Evolutionary conservation across 1,140 invertebrate species (phyloP), one percentile per base, ranked within the genome.

Genomic region (Drosophila repletoides): DNA sequence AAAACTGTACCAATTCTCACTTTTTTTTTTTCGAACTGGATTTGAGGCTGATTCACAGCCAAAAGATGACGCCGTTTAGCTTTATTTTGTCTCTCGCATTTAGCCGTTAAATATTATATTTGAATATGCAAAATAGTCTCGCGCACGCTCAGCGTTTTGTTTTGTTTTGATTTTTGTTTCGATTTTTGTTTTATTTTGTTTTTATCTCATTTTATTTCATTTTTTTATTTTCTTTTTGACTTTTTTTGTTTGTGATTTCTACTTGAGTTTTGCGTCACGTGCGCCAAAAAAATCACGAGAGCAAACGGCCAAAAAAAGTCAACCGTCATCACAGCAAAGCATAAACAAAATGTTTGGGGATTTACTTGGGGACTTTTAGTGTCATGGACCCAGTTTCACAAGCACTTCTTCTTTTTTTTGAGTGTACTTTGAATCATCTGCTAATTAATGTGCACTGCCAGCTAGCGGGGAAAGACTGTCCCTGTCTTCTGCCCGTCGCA

Each of bases 121-220:
- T 59, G 56, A 84, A 79, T 84, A 83, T 83, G 77, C 77, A 60
- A 83, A 81, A 83, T 79, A 83, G 77, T 66, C 58, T 31, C 59
- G 52, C 74, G 74, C 53, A 22, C 45, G 43, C 26, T 17, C 6
- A 5, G 14, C 26, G 7, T 17, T 53, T 29, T 53, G 24, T 31
- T 31, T 61, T 49, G 26, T 10, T 41, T 41, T 3, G 21, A 12
- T 21, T 33, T 24, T 33, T 34, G n/a, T n/a, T n/a, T n/a, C n/a
- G n/a, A n/a, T 4, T 28, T 28, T n/a, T 24, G 10, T 14, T 26
- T 43, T 19, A 19, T 48, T 48, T 33, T 10, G 17, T 31, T 5
- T 40, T 40, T 38, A 26, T 26, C 24, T 4, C n/a, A n/a, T n/a
- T n/a, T 66, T 72, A 29, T 41, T 45, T 55, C 31, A 51, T 38